Conservation (phyloP, 2,888 invertebrate genomes). For the Trypoxylon attenuatum region DNA sequence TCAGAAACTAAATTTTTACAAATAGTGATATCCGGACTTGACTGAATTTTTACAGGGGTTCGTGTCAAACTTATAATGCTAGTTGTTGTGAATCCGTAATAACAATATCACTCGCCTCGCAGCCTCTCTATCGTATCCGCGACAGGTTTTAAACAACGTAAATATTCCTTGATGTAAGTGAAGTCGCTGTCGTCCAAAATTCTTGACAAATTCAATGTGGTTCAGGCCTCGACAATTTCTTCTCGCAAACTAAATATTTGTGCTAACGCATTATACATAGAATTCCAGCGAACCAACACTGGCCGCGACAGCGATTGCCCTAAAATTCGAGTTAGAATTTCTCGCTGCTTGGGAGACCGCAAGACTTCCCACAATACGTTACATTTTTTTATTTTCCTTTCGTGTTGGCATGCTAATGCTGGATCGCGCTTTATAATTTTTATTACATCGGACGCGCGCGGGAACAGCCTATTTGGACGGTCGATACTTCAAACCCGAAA, state of each 20-base stretch:
- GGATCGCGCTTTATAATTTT: no score
- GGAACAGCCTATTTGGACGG: no score
- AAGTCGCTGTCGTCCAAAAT: background rate
- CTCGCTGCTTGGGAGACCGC: no score
- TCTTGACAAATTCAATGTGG: no score
- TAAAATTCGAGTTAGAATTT: no score
- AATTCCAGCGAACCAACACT: background rate
- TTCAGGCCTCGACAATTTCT: background rate
- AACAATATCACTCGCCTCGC: background rate
- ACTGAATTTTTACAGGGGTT: background rate
- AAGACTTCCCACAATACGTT: no score
- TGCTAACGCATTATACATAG: background rate
- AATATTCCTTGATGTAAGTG: background rate
- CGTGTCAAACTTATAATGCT: background rate
- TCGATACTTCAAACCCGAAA: no score
- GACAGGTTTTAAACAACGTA: background rate
- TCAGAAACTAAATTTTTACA: background rate
- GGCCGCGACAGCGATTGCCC: no score
- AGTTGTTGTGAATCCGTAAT: background rate
- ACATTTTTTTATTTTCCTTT: no score
- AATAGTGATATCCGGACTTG: background rate
- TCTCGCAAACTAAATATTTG: background rate
- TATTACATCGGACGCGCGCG: no score
- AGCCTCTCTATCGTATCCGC: background rate
- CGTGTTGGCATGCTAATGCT: no score